Percentiles rank a stretch among this genome's conserved stretches.
Evolutionary conservation across 2,888 invertebrate genomes (phyloP).

Genomic region (Pyrrhosoma nymphula): DNA sequence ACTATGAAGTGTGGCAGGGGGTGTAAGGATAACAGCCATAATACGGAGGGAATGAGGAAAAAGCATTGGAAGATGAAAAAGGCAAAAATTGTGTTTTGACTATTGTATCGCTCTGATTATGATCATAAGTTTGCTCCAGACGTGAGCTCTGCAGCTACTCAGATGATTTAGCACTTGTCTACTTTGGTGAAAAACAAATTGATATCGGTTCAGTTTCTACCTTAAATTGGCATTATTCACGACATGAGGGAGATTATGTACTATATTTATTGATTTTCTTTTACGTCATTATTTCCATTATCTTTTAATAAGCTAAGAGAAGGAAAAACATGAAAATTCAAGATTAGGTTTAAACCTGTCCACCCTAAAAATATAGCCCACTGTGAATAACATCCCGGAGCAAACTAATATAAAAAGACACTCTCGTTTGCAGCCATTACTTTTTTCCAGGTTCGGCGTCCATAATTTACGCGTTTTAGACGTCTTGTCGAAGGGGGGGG

Average conservation of each 20-base stretch:
- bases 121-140: too few relatives aligned
- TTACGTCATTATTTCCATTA: not conserved
- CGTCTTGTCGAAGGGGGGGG: not conserved
- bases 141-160: too few relatives aligned
- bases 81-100: too few relatives aligned
- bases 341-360: not conserved
- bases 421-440: slow-evolving; percentile 6
- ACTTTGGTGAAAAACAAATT: too few relatives aligned
- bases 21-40: too few relatives aligned
- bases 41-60: too few relatives aligned
- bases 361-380: not conserved
- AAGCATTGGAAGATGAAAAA: too few relatives aligned
- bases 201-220: not conserved
- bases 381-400: not conserved
- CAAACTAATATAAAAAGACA: not conserved
- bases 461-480: slow-evolving; percentile 23
- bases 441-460: not conserved
- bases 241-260: not conserved
- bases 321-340: not conserved
- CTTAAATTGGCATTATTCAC: not conserved
- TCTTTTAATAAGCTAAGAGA: not conserved
- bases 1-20: too few relatives aligned
- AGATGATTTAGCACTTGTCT: too few relatives aligned
- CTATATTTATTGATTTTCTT: not conserved
- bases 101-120: too few relatives aligned